Evolutionary conservation across 2,888 invertebrate genomes (phyloP).

Genomic region (Isotomurus palustris): DNA sequence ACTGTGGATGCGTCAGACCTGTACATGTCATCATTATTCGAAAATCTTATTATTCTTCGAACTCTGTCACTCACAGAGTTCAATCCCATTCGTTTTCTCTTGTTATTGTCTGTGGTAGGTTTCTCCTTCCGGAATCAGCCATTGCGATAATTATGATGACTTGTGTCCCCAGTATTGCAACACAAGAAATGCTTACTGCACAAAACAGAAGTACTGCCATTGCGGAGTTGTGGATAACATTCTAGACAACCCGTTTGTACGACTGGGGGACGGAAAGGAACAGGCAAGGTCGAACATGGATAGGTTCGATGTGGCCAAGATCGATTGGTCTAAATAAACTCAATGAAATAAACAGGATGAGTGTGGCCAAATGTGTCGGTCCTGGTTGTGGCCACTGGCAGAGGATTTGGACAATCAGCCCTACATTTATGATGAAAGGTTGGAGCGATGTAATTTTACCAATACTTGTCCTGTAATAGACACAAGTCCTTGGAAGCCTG

Average conservation of each 20-base stretch:
- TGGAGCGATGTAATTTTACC: slow-evolving; percentile 2
- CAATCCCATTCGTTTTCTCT: too few species aligned
- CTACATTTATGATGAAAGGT: slow-evolving; percentile 25
- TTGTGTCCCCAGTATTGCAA: slow-evolving; percentile 24
- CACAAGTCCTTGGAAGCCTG: slow-evolving; percentile 21
- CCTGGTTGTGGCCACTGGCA: slow-evolving; percentile 34
- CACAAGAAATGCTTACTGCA: slow-evolving; percentile 25
- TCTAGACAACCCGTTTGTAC: slow-evolving; percentile 13
- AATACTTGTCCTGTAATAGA: slow-evolving; percentile 15
- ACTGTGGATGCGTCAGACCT: slow-evolving; percentile 28
- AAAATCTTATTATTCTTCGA: neutral
- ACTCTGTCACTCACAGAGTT: too few species aligned
- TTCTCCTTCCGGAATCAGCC: slow-evolving; percentile 19
- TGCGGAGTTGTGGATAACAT: slow-evolving; percentile 11
- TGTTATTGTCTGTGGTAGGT: too few species aligned
- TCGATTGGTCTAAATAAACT: neutral
- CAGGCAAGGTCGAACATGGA: slow-evolving; percentile 1
- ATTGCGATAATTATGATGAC: slow-evolving; percentile 28
- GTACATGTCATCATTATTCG: slow-evolving; percentile 10
- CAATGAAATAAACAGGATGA: slow-evolving; percentile 7
- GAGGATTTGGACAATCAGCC: slow-evolving; percentile 22
- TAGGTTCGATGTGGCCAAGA: too few species aligned
- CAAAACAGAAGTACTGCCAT: slow-evolving; percentile 25
- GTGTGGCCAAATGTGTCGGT: slow-evolving; percentile 29
- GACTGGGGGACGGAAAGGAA: slow-evolving; percentile 25